Conservation (phyloP, 2,113 vertebrate genomes). For the Crotalus horridus region DNA sequence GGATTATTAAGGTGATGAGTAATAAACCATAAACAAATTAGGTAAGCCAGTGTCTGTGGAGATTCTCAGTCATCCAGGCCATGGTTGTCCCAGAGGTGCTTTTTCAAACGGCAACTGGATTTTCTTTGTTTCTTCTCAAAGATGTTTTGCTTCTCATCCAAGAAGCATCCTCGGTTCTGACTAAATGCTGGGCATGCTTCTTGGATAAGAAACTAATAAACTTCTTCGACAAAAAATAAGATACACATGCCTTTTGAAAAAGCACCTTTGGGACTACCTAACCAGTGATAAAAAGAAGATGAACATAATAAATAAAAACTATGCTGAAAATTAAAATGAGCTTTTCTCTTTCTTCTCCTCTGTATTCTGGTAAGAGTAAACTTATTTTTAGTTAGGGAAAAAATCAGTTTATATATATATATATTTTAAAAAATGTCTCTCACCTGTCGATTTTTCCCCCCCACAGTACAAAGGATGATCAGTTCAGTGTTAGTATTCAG, state of each 20-base stretch:
- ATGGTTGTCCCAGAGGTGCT: background rate
- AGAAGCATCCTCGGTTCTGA: background rate
- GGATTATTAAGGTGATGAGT: background rate
- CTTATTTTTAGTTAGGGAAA: background rate
- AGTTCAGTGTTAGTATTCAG: conserved; percentile 87
- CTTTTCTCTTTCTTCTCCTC: background rate
- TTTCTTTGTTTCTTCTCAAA: background rate
- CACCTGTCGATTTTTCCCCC: conserved; percentile 29
- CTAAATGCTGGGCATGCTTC: background rate
- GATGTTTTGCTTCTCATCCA: background rate
- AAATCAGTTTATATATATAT: background rate
- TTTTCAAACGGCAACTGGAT: background rate
- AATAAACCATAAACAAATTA: background rate
- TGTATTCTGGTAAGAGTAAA: background rate
- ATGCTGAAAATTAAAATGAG: conserved; percentile 2
- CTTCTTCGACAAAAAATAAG: background rate
- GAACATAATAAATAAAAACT: background rate
- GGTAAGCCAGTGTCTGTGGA: background rate
- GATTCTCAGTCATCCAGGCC: background rate
- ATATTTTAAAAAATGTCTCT: background rate
- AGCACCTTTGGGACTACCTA: background rate
- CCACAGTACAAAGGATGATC: conserved; percentile 85
- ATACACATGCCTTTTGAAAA: background rate
- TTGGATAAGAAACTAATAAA: background rate
- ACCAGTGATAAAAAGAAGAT: background rate